A percentile compares a stretch with the other conserved stretches of the same genome.
phyloP scores from a whole-genome alignment of 1,140 invertebrate genomes.

The Drosophila sturtevanti region DNA sequence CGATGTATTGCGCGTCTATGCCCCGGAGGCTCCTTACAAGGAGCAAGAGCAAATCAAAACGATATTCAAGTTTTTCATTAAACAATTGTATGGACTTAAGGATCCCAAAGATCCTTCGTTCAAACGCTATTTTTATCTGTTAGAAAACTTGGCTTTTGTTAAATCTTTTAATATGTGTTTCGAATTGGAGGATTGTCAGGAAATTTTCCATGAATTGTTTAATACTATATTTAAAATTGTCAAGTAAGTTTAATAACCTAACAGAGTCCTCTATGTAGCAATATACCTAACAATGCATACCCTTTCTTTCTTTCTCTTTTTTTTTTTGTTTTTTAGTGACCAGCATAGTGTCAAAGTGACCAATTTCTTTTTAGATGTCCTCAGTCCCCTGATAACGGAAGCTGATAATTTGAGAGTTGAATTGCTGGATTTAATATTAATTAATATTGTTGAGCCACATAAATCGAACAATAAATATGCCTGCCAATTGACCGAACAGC shows the following conservation, averaged over 20 bases:
- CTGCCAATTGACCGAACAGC: slow-evolving; percentile 94
- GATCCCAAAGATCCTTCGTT: slow-evolving; percentile 99
- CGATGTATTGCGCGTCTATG: slow-evolving; percentile 98
- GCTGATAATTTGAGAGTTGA: slow-evolving; percentile 97
- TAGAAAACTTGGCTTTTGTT: slow-evolving; percentile 98
- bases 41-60: slow-evolving; percentile 95
- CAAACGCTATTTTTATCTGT: slow-evolving; percentile 97
- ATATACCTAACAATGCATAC: slow-evolving; percentile 35
- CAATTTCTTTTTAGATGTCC: slow-evolving; percentile 97
- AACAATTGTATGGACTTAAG: slow-evolving; percentile 95
- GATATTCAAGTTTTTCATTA: slow-evolving; percentile 98
- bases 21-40: slow-evolving; percentile 98
- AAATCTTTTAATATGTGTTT: slow-evolving; percentile 99
- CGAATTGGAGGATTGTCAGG: slow-evolving; percentile 97
- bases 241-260: slow-evolving; percentile 88
- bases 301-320: slow-evolving; percentile 35
- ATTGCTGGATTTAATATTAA: slow-evolving; percentile 95
- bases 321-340: slow-evolving; percentile 86
- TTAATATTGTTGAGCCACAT: slow-evolving; percentile 97
- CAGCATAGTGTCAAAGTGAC: slow-evolving; percentile 98
- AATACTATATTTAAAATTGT: slow-evolving; percentile 98
- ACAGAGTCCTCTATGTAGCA: neutral
- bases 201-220: slow-evolving; percentile 97
- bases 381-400: slow-evolving; percentile 96
- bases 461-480: slow-evolving; percentile 96